Conservation (phyloP, 2,797 vertebrate genomes). For the Semaprochilodus insignis region DNA sequence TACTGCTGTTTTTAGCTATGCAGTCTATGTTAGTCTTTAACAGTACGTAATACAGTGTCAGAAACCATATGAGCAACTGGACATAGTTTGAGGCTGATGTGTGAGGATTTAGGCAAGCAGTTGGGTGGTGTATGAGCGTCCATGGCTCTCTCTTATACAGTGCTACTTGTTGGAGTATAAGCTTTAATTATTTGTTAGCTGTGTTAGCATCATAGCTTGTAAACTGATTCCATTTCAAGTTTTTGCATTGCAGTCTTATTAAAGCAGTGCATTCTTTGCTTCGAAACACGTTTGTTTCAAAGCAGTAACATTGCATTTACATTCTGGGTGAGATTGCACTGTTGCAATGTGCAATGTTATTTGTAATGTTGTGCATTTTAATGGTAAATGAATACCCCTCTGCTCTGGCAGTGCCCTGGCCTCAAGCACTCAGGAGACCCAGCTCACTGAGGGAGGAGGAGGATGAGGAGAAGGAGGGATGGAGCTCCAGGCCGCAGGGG, state of each 20-base stretch:
- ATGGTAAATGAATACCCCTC: constrained; percentile 4
- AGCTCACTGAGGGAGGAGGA: constrained; percentile 8
- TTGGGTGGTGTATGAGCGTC: background rate
- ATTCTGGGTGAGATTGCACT: background rate
- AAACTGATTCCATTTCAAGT: no score
- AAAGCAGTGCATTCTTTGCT: background rate
- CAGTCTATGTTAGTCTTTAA: background rate
- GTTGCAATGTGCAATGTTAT: no score
- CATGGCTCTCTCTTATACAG: no score
- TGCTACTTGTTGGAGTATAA: no score
- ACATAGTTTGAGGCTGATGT: background rate
- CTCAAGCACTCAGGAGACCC: background rate
- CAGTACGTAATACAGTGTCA: no score
- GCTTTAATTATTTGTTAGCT: no score
- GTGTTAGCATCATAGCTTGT: no score
- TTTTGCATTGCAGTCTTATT: no score
- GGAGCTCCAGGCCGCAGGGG: constrained; percentile 4
- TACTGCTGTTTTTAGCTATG: background rate
- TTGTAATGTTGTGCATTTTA: background rate
- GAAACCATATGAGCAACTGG: no score
- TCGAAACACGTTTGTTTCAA: background rate
- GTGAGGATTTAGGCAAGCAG: background rate
- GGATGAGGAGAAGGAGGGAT: background rate
- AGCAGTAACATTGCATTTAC: background rate
- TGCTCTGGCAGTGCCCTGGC: background rate